Conservation (phyloP, 1,140 invertebrate species). For the Phymorhynchus buccinoides region DNA sequence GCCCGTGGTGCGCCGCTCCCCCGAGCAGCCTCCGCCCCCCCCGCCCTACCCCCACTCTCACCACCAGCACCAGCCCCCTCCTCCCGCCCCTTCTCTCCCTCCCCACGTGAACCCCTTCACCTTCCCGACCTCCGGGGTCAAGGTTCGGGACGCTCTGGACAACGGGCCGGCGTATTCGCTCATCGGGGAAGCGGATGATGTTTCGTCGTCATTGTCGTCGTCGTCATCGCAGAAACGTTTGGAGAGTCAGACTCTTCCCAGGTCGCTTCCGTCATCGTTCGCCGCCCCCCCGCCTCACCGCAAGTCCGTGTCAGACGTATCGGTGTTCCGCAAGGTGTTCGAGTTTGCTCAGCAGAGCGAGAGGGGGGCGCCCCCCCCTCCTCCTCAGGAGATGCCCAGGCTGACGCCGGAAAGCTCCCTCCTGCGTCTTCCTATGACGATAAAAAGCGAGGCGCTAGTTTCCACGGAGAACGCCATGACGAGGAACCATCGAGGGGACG, state of each 20-base stretch:
- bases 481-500: neutral
- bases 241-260: neutral
- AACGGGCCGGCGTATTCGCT: slow-evolving; percentile 3
- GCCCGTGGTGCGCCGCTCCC: slow-evolving; percentile 11
- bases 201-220: too few species aligned
- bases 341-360: neutral
- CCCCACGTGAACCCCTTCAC: slow-evolving; percentile 30
- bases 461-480: neutral
- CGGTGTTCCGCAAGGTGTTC: neutral
- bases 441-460: neutral
- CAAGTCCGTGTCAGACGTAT: slow-evolving; percentile 30
- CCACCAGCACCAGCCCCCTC: neutral
- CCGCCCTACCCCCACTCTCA: slow-evolving; percentile 12
- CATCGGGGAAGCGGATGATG: neutral
- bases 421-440: too few species aligned
- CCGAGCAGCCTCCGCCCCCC: slow-evolving; percentile 28
- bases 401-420: slow-evolving; percentile 1
- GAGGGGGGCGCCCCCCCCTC: too few species aligned
- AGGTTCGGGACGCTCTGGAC: neutral
- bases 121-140: slow-evolving; percentile 24
- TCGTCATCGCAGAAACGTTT: neutral
- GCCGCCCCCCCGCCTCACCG: neutral
- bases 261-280: neutral
- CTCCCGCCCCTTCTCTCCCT: neutral
- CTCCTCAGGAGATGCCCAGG: slow-evolving; percentile 32